A percentile compares a stretch with the other conserved stretches of the same genome.
Conservation (phyloP, 2,797 vertebrate species). For the Labeo calbasu region DNA sequence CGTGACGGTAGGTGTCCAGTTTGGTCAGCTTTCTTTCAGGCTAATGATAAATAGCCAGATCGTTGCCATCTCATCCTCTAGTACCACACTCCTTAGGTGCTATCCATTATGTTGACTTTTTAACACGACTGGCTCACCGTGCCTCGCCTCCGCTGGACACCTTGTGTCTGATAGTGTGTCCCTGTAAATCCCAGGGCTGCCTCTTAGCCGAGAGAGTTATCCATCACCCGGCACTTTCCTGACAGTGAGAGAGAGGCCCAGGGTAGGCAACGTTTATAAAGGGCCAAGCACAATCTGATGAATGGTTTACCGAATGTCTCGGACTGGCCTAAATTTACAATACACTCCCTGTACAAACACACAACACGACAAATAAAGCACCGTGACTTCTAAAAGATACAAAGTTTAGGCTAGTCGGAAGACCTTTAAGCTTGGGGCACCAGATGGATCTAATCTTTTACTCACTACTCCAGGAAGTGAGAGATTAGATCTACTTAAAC, state of each 20-base stretch:
- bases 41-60: conserved; percentile 69
- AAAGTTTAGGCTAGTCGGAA: conserved; percentile 44
- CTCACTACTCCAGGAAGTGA: conserved; percentile 60
- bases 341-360: conserved; percentile 33
- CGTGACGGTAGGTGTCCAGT: conserved; percentile 43
- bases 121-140: conserved; percentile 62
- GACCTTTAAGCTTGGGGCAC: conserved; percentile 31
- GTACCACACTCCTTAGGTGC: conserved; percentile 66
- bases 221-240: conserved; percentile 68
- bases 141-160: conserved; percentile 46
- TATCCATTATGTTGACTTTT: conserved; percentile 72
- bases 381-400: conserved; percentile 41
- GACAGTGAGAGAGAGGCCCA: conserved; percentile 55
- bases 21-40: conserved; percentile 54
- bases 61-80: conserved; percentile 67
- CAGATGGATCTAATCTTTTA: conserved; percentile 63
- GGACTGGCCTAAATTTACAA: conserved; percentile 49
- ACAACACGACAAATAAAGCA: conserved; percentile 15
- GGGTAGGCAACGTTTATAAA: conserved; percentile 52
- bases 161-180: conserved; percentile 69
- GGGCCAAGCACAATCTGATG: conserved; percentile 39
- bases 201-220: conserved; percentile 55
- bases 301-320: conserved; percentile 47
- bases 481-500: conserved; percentile 67
- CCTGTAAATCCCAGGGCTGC: conserved; percentile 65